Base-by-base conservation (phyloP, 2,113 vertebrate genomes). In the Dromaius novaehollandiae region DNA sequence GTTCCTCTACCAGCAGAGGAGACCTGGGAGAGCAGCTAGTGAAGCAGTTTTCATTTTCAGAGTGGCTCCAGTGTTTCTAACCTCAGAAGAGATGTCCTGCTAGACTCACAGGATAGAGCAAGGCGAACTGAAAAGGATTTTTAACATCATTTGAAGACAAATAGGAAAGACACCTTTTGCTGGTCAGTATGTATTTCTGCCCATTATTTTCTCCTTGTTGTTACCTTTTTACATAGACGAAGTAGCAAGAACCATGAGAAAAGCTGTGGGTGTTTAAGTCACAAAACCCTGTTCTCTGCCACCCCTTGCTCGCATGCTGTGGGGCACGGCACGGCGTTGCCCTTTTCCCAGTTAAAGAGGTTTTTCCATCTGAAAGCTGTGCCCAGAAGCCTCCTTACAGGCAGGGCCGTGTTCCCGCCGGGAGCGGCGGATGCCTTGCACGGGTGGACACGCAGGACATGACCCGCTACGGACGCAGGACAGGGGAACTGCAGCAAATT, bases 201-300 rank as follows among this genome's bases (percentile, higher is more conserved):
- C 4, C 36, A 26, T 74, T 63, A 25, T 86, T 65, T 90, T 69
- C 32, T 83, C 68, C 40, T 75, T 30, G 16, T 68, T 24, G 5
- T 50, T 55, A 50, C 8, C 24, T 77, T 44, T 60, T 56, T 56
- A 3, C 8, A 10, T 12, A 71, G 51, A 20, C 8, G 53, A 44
- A 64, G 5, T 7, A 60, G 18, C 13, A 36, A 26, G 25, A 74
- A 16, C 20, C 32, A 18, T 0, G 0, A 18, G 74, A 70, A 61
- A 75, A 94, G 9, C 44, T 30, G n/a, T 38, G 48, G 50, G 34
- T 22, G 32, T 68, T 32, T 32, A 51, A 11, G 24, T 36, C 42
- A 36, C 18, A 50, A 36, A 36, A 51, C 34, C 13, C 21, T 26
- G 8, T 61, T 61, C 56, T 61, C 42, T 61, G 19, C 32, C 44